Evolutionary conservation across 2,888 invertebrate genomes (phyloP).

Genomic region (Hydropsyche betteni): DNA sequence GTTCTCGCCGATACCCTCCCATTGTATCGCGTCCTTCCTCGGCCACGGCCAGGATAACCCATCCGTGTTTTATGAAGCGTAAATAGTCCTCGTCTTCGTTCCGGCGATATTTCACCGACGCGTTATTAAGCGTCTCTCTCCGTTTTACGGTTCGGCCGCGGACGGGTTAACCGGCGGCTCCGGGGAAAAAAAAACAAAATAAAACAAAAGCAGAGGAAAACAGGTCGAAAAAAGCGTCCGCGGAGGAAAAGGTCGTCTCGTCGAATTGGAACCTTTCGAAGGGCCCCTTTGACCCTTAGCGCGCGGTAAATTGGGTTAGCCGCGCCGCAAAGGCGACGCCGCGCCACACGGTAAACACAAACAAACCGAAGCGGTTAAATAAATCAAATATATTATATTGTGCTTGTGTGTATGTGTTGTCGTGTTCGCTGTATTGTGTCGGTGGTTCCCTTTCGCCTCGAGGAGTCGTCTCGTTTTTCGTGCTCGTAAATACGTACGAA

Average conservation of each 20-base stretch:
- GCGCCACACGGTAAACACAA: constrained; percentile 31
- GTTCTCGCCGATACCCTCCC: constrained; percentile 19
- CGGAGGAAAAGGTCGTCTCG: constrained; percentile 1
- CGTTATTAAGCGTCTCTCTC: neutral
- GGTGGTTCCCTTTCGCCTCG: too few relatives aligned
- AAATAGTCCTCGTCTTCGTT: constrained; percentile 40
- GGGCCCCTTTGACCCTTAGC: constrained; percentile 28
- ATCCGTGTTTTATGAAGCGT: constrained; percentile 45
- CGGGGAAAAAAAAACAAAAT: neutral
- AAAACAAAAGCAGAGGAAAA: neutral
- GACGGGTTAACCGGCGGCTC: neutral
- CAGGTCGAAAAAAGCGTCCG: constrained; percentile 3
- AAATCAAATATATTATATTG: constrained; percentile 22
- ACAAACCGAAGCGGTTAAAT: constrained; percentile 33
- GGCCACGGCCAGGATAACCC: constrained; percentile 32
- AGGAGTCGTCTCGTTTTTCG: too few relatives aligned
- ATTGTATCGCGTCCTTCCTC: constrained; percentile 19
- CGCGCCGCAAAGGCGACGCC: constrained; percentile 30
- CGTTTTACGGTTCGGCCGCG: constrained; percentile 10
- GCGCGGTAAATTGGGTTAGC: constrained; percentile 29
- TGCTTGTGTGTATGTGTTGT: too few relatives aligned
- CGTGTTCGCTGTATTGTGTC: too few relatives aligned
- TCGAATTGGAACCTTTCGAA: constrained; percentile 27
- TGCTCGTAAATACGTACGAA: too few relatives aligned
- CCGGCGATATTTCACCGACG: constrained; percentile 30